Percentiles rank a stretch among this genome's conserved stretches.
phyloP scores from a whole-genome alignment of 2,888 invertebrate species.

The Drosophila nigricruria region DNA sequence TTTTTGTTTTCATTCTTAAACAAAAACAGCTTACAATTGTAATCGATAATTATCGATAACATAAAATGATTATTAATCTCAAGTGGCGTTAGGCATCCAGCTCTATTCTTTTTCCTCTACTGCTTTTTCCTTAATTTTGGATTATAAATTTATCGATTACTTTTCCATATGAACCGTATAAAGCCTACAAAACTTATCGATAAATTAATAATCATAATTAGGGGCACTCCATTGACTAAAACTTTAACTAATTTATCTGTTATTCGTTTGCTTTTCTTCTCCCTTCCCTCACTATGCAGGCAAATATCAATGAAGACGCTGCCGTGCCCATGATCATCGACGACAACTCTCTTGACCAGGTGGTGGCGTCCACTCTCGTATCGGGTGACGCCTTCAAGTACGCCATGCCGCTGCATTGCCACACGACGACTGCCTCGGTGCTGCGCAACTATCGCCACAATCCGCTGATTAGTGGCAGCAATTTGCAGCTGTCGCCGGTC shows the following conservation, averaged over 20 bases:
- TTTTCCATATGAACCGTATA: too few species aligned
- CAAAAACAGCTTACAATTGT: not conserved
- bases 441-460: constrained; percentile 82
- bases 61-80: not conserved
- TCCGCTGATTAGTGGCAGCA: constrained; percentile 83
- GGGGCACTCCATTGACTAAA: too few species aligned
- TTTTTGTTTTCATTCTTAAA: not conserved
- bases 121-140: too few species aligned
- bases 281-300: constrained; percentile 37
- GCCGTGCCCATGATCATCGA: constrained; percentile 63
- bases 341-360: constrained; percentile 63
- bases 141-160: constrained; percentile 14
- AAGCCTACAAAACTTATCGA: not conserved
- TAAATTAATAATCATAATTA: constrained; percentile 1
- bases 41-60: not conserved
- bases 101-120: constrained; percentile 13
- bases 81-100: not conserved
- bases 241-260: constrained; percentile 17
- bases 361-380: constrained; percentile 7
- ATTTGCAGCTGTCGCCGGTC: constrained; percentile 78
- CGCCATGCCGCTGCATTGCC: constrained; percentile 62
- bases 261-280: constrained; percentile 20
- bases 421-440: constrained; percentile 66
- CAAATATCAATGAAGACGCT: constrained; percentile 19
- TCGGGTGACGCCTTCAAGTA: constrained; percentile 35